A percentile compares a stretch with the other conserved stretches of the same genome.
Evolutionary conservation across 2,797 vertebrate genomes (phyloP).

Genomic region (Lophius americanus): DNA sequence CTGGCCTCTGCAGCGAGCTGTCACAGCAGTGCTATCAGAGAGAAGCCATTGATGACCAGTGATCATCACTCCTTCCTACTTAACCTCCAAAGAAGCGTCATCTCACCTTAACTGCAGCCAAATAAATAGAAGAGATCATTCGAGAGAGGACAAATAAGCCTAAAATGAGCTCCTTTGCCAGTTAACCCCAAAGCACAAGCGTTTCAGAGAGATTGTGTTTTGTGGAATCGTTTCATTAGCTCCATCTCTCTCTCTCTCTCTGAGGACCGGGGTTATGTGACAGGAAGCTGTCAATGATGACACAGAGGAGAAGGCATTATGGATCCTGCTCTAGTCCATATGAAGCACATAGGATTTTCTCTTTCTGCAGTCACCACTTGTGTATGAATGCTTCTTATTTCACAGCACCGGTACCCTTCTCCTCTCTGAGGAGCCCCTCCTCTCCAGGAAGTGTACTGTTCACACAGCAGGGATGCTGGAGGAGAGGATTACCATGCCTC

Average conservation of each 20-base stretch:
- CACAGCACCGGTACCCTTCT: conserved; percentile 13
- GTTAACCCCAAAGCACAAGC: background rate
- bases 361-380: conserved; percentile 7
- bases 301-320: background rate
- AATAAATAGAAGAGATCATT: background rate
- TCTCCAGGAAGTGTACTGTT: conserved; percentile 25
- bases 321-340: background rate
- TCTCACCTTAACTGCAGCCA: conserved; percentile 11
- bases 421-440: conserved; percentile 33
- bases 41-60: conserved; percentile 23
- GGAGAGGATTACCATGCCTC: conserved; percentile 51
- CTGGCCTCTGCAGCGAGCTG: conserved; percentile 17
- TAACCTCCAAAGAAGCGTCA: conserved; percentile 18
- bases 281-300: conserved; percentile 5
- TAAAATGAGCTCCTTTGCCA: background rate
- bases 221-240: background rate
- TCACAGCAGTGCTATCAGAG: conserved; percentile 45
- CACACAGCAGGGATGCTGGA: conserved; percentile 45
- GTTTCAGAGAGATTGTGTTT: background rate
- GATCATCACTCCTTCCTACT: conserved; percentile 42
- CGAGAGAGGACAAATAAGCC: background rate
- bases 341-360: conserved; percentile 10
- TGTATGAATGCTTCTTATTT: conserved; percentile 28
- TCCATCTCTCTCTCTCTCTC: conserved; percentile 11
- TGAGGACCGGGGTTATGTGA: background rate